A percentile compares a stretch with the other conserved stretches of the same genome.
Evolutionary conservation across 2,888 invertebrate species (phyloP).

Genomic region (Notodonta dromedarius): DNA sequence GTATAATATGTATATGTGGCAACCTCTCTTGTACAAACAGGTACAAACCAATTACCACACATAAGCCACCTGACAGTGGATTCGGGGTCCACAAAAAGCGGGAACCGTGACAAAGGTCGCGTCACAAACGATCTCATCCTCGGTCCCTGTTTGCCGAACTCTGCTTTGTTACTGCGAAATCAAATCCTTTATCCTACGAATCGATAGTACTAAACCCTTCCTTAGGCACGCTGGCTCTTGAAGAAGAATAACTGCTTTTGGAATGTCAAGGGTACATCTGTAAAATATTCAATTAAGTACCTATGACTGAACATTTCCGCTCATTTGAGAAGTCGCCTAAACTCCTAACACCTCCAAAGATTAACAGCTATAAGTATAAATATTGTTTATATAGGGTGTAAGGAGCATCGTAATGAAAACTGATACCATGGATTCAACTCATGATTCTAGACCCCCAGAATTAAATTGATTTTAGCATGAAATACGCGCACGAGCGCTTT

Average conservation of each 20-base stretch:
- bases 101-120: slow-evolving; percentile 2
- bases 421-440: too few relatives aligned
- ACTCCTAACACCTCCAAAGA: too few relatives aligned
- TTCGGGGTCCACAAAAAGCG: slow-evolving; percentile 2
- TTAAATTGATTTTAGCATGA: too few relatives aligned
- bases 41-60: slow-evolving; percentile 5
- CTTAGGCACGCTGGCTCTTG: background rate
- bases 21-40: background rate
- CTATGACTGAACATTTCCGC: too few relatives aligned
- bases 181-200: background rate
- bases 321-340: too few relatives aligned
- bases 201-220: slow-evolving; percentile 7
- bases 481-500: too few relatives aligned
- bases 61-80: slow-evolving; percentile 5
- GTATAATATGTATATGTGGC: background rate
- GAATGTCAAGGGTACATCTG: background rate
- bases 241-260: background rate
- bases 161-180: slow-evolving; percentile 4
- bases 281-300: background rate
- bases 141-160: slow-evolving; percentile 5
- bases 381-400: too few relatives aligned
- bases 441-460: too few relatives aligned
- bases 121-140: slow-evolving; percentile 1
- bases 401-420: too few relatives aligned
- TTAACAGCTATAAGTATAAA: too few relatives aligned